Percentiles rank a stretch among this genome's conserved stretches.
phyloP scores from a whole-genome alignment of 1,140 invertebrate species.

The Aphelinus atriplicis region DNA sequence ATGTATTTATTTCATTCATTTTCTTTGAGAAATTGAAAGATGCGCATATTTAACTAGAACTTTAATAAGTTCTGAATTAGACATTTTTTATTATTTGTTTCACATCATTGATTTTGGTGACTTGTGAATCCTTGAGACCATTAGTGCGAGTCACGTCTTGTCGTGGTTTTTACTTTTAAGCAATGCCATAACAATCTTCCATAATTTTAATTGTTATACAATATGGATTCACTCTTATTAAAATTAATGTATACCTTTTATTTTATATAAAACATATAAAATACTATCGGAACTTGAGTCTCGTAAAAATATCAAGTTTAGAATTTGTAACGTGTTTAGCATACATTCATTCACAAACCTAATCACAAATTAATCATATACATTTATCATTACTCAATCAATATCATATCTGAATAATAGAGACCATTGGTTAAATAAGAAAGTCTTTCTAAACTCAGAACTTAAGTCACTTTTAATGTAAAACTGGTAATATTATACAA shows the following conservation, averaged over 20 bases:
- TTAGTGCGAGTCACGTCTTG: conserved; percentile 34
- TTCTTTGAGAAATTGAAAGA: conserved; percentile 25
- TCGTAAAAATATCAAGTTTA: not conserved
- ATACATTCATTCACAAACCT: not conserved
- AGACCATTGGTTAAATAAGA: too few species aligned
- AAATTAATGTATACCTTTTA: conserved; percentile 50
- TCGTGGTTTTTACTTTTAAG: conserved; percentile 42
- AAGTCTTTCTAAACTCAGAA: too few species aligned
- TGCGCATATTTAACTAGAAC: not conserved
- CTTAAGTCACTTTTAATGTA: too few species aligned
- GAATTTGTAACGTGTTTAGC: not conserved
- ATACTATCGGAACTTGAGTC: not conserved
- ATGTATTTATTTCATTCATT: conserved; percentile 8
- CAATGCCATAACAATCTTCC: conserved; percentile 53
- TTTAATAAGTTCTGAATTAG: conserved; percentile 22
- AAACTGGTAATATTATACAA: too few species aligned
- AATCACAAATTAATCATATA: not conserved
- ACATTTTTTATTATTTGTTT: conserved; percentile 39
- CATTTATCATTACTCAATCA: not conserved
- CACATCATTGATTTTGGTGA: conserved; percentile 58
- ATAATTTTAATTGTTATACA: conserved; percentile 37
- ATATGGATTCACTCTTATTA: conserved; percentile 61
- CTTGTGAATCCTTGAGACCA: conserved; percentile 57
- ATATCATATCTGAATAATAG: not conserved
- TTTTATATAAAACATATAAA: not conserved